Percentiles rank a stretch among this genome's conserved stretches.
Evolutionary conservation across 2,113 vertebrate species (phyloP).

Genomic region (Petaurus breviceps): DNA sequence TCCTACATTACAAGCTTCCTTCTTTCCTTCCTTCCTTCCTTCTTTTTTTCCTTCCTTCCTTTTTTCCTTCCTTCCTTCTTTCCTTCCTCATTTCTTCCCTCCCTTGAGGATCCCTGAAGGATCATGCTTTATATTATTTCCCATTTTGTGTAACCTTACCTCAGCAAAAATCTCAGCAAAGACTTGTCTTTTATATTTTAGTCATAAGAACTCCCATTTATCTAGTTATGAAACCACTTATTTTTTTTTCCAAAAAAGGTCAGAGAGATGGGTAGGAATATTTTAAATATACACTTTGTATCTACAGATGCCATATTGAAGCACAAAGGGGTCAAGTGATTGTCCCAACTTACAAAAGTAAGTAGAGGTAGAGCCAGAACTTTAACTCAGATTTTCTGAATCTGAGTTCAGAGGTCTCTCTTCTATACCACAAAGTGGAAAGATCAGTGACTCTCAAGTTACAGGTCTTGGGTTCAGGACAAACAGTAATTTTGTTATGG

Average conservation of each 20-base stretch:
- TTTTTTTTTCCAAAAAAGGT: neutral
- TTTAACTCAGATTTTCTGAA: neutral
- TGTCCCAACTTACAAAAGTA: neutral
- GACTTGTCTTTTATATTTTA: neutral
- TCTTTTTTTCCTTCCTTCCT: neutral
- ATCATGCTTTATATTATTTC: neutral
- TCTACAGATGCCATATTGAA: neutral
- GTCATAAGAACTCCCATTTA: neutral
- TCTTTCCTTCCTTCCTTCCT: neutral
- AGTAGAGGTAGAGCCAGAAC: neutral
- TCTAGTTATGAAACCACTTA: neutral
- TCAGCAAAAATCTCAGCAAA: neutral
- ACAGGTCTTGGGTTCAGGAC: neutral
- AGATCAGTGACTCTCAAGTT: neutral
- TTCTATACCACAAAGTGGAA: neutral
- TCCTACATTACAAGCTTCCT: neutral
- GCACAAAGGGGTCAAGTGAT: neutral
- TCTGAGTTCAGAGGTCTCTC: neutral
- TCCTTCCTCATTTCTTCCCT: neutral
- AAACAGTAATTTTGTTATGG: too few species aligned
- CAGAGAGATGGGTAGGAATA: neutral
- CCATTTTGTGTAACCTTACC: neutral
- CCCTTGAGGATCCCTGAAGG: neutral
- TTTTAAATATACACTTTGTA: neutral
- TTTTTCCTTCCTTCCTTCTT: neutral